These are phyloP conservation scores for Brachylomia viminalis DNA, from an alignment of 2,888 invertebrate genomes.

Conservation along the genomic window DNA sequence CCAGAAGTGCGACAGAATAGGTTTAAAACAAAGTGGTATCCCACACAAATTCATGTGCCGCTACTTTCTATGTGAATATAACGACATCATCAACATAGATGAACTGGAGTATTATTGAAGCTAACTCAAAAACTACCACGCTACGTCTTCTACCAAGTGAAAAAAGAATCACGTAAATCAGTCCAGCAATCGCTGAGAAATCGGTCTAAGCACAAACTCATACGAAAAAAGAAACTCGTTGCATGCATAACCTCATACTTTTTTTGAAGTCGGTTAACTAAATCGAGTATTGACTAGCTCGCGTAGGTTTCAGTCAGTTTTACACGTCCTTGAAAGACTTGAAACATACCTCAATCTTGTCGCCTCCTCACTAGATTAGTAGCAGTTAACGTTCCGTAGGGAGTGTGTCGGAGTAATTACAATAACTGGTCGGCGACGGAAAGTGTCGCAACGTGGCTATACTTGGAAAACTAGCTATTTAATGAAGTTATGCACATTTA, in stretches of 20 bases:
- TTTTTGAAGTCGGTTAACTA: background rate
- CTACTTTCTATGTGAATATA: no score
- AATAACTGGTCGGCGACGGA: slow-evolving; percentile 23
- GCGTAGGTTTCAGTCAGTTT: no score
- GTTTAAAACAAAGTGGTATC: no score
- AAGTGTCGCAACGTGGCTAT: slow-evolving; percentile 13
- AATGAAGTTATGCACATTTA: slow-evolving; percentile 20
- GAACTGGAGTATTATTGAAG: no score
- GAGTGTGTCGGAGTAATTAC: background rate
- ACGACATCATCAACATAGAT: no score
- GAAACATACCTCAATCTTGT: background rate
- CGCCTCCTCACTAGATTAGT: background rate
- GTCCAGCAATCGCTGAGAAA: background rate
- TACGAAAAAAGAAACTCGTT: background rate
- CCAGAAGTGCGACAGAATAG: no score
- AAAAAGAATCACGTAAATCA: background rate
- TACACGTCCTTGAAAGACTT: background rate
- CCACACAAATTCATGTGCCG: no score
- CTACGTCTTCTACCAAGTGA: background rate
- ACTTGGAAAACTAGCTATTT: slow-evolving; percentile 4
- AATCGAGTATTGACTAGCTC: no score
- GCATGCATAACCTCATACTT: background rate
- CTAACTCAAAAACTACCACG: background rate
- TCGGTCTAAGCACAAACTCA: no score
- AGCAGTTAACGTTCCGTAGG: background rate